Conservation (phyloP, 2,113 vertebrate genomes). For the Lamprologus ornatipinnis region DNA sequence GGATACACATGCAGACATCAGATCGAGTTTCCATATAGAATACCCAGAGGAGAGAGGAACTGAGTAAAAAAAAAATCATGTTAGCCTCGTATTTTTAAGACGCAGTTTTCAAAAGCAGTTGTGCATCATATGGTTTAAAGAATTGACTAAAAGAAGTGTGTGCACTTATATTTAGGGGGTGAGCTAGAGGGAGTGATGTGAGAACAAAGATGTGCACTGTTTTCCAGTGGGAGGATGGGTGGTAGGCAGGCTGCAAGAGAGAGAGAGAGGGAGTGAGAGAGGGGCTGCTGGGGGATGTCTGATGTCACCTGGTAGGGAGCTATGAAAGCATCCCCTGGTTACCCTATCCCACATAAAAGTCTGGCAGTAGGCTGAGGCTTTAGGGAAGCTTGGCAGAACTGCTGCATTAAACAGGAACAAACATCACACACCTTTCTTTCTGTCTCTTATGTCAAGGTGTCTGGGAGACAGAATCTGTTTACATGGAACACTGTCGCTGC, state of each 20-base stretch:
- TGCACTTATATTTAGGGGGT: slow-evolving; percentile 42
- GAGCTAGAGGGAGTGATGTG: slow-evolving; percentile 19
- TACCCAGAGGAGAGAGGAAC: neutral
- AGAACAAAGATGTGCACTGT: slow-evolving; percentile 74
- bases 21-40: slow-evolving; percentile 33
- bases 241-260: slow-evolving; percentile 27
- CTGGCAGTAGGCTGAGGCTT: slow-evolving; percentile 63
- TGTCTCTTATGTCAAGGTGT: slow-evolving; percentile 44
- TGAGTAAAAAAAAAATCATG: slow-evolving; percentile 6
- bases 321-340: slow-evolving; percentile 67
- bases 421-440: slow-evolving; percentile 49
- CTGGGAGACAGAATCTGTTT: slow-evolving; percentile 38
- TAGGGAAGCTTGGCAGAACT: slow-evolving; percentile 64
- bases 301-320: slow-evolving; percentile 73
- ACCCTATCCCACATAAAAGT: slow-evolving; percentile 70
- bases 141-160: slow-evolving; percentile 28
- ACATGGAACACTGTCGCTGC: slow-evolving; percentile 23
- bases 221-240: slow-evolving; percentile 62
- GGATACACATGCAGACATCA: slow-evolving; percentile 6
- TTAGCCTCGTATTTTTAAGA: slow-evolving; percentile 10
- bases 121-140: slow-evolving; percentile 31
- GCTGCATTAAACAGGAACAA: slow-evolving; percentile 58
- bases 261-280: neutral
- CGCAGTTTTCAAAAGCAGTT: slow-evolving; percentile 9
- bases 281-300: slow-evolving; percentile 58